Percentiles rank a stretch among this genome's conserved stretches.
These are phyloP conservation scores for Baronia brevicornis DNA, from an alignment of 2,888 invertebrate genomes.

Conservation along the genomic window DNA sequence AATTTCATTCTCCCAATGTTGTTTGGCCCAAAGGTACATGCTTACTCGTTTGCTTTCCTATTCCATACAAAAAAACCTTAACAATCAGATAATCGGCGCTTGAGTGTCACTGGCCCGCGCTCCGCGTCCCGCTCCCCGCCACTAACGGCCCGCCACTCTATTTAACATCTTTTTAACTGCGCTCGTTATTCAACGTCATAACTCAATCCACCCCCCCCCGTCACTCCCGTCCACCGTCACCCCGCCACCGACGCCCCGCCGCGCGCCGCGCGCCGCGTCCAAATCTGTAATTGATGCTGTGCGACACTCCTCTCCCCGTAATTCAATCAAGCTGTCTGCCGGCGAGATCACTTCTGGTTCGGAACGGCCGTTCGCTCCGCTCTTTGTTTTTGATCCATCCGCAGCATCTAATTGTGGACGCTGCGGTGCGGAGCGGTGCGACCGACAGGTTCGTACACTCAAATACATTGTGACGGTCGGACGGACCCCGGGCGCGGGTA, in stretches of 20 bases:
- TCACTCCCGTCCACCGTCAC: conserved; percentile 1
- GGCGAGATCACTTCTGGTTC: not conserved
- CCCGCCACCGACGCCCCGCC: conserved; percentile 7
- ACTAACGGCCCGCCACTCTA: conserved; percentile 20
- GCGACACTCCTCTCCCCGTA: conserved; percentile 13
- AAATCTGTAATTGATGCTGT: conserved; percentile 14
- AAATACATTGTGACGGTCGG: too few relatives aligned
- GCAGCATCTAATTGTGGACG: too few relatives aligned
- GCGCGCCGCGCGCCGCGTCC: not conserved
- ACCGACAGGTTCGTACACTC: too few relatives aligned
- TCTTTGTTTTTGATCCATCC: too few relatives aligned
- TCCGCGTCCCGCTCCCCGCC: conserved; percentile 5
- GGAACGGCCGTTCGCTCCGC: not conserved
- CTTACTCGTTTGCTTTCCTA: too few relatives aligned
- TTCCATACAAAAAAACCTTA: too few relatives aligned
- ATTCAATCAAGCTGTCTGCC: conserved; percentile 10
- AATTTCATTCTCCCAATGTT: too few relatives aligned
- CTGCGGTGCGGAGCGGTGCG: too few relatives aligned
- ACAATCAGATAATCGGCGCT: too few relatives aligned
- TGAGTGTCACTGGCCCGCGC: too few relatives aligned
- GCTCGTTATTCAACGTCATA: conserved; percentile 39
- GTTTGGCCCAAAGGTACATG: too few relatives aligned
- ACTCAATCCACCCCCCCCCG: conserved; percentile 19
- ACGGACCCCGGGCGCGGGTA: too few relatives aligned
- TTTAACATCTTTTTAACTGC: conserved; percentile 39